These are phyloP conservation scores for Drosophila koepferae DNA, from an alignment of 2,888 invertebrate species.

Conservation along the genomic window DNA sequence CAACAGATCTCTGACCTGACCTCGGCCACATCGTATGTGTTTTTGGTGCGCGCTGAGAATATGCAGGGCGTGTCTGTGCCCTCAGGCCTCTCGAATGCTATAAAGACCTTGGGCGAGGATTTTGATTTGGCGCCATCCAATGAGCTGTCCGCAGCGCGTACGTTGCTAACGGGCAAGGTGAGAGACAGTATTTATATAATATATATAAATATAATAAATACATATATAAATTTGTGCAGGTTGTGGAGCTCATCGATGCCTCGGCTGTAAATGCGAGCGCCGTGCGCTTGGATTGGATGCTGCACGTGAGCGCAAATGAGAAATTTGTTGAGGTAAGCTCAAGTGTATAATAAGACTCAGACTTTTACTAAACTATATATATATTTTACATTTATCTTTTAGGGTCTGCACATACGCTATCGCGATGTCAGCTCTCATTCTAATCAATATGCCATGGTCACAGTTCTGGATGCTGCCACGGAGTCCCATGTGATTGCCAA, in stretches of 20 bases:
- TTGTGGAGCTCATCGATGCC: constrained; percentile 89
- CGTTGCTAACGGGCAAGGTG: constrained; percentile 85
- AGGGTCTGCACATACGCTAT: constrained; percentile 89
- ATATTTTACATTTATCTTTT: neutral
- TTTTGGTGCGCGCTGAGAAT: constrained; percentile 94
- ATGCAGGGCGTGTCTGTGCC: constrained; percentile 93
- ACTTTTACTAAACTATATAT: neutral
- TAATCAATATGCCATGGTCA: constrained; percentile 89
- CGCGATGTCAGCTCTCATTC: constrained; percentile 88
- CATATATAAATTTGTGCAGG: constrained; percentile 84
- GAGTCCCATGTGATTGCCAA: constrained; percentile 90
- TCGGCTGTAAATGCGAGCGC: constrained; percentile 87
- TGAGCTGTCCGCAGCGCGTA: constrained; percentile 84
- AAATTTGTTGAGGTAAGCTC: constrained; percentile 84
- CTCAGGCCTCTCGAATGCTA: constrained; percentile 90
- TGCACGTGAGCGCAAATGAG: constrained; percentile 84
- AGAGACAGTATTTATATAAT: neutral
- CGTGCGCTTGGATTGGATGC: constrained; percentile 86
- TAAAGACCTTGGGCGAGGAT: constrained; percentile 87
- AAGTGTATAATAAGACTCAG: neutral
- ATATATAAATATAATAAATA: neutral
- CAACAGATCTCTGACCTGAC: constrained; percentile 88
- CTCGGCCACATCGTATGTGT: constrained; percentile 93
- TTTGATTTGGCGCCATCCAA: constrained; percentile 84
- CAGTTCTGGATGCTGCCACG: constrained; percentile 87